Evolutionary conservation across 2,888 invertebrate genomes (phyloP), one percentile per base, ranked within the genome.

Genomic region (Synergus japonicus): DNA sequence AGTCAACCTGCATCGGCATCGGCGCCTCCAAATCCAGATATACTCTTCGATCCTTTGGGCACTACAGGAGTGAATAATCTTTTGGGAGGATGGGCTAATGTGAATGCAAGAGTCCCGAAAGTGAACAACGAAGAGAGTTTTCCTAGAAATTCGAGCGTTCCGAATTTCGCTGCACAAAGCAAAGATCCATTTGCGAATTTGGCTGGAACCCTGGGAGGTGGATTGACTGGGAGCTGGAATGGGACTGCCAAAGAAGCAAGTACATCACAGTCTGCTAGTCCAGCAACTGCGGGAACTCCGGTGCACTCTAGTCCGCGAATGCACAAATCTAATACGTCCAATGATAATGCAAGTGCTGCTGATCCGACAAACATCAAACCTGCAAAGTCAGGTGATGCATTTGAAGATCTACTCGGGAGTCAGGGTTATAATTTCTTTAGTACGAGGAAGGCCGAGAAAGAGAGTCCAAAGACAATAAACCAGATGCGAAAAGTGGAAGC

Each of bases 401-500:
- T 98, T 92, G 98, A 97, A 29, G 98, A 98, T 92, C 93, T 98
- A 22, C 93, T 98, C 12, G 98, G 98, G 15, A 96, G 96, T 85
- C 98, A 98, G 90, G 97, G 97, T 0, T 98, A 98, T 90, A 95
- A 96, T 83, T 97, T 97, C 92, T 91, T 90, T 65, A 90, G 90
- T 77, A 89, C 92, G 15, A 86, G 90, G 4, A 95, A 95, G 66
- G 93, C 94, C 8, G 95, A 95, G 69, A 96, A 96, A 87, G 93
- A 95, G 63, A 96, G 96, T 1, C 98, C 98, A 0, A 94, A 95
- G 86, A 98, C 98, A 2, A 97, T 98, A 88, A 98, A 98, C 90
- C 97, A 96, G 83, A 98, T 98, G 98, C 94, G 98, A 43, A 97
- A 97, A 90, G 97, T 96, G 83, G 97, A 97, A 87, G 93, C 97